Conservation (phyloP, 1,140 invertebrate genomes). For the Mamestra configurata region DNA sequence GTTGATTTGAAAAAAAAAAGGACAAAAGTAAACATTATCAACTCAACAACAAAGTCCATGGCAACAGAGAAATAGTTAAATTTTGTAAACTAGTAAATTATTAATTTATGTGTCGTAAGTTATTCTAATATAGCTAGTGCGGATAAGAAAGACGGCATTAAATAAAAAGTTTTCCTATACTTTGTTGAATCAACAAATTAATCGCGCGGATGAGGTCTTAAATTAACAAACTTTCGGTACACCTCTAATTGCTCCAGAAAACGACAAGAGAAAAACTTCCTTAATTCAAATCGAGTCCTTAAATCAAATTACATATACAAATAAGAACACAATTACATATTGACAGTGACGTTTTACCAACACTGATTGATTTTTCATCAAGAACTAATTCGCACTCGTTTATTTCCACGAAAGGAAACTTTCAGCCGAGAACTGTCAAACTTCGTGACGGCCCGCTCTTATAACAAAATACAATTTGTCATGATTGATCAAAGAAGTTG, state of each 20-base stretch:
- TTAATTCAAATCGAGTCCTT: not conserved
- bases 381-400: slow-evolving; percentile 72
- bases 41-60: too few relatives aligned
- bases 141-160: not conserved
- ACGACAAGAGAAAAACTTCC: slow-evolving; percentile 5
- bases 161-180: slow-evolving; percentile 5
- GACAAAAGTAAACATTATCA: too few relatives aligned
- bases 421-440: slow-evolving; percentile 77
- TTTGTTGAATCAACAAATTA: slow-evolving; percentile 17
- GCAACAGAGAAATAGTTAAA: too few relatives aligned
- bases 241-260: not conserved
- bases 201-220: slow-evolving; percentile 27
- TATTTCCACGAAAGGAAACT: slow-evolving; percentile 73
- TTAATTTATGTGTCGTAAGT: too few relatives aligned
- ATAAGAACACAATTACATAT: not conserved
- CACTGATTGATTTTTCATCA: slow-evolving; percentile 70
- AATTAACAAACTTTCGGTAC: slow-evolving; percentile 14
- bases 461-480: slow-evolving; percentile 82
- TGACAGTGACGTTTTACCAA: slow-evolving; percentile 46
- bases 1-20: too few relatives aligned
- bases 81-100: too few relatives aligned
- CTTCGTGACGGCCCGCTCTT: slow-evolving; percentile 70
- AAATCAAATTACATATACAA: not conserved
- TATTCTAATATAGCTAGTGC: too few relatives aligned
- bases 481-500: slow-evolving; percentile 84